Evolutionary conservation across 2,888 invertebrate species (phyloP).

Genomic region (Tuta absoluta): DNA sequence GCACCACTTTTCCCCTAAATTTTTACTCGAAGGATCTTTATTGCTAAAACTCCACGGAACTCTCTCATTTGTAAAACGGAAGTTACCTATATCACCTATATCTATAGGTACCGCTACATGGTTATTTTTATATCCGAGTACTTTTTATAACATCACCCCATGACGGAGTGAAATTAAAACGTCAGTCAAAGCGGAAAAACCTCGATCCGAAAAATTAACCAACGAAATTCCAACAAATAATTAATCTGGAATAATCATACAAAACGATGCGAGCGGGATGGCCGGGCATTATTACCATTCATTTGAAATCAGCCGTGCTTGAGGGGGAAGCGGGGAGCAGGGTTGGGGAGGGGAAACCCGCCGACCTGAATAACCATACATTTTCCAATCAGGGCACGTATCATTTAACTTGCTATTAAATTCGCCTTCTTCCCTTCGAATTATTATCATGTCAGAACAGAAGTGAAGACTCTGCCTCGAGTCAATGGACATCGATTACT

Average conservation of each 20-base stretch:
- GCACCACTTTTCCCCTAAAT: background rate
- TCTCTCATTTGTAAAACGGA: background rate
- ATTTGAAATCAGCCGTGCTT: constrained; percentile 79
- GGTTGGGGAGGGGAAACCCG: constrained; percentile 45
- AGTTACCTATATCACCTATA: too few species aligned
- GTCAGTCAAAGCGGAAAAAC: constrained; percentile 79
- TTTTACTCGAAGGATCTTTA: background rate
- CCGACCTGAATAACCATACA: constrained; percentile 81
- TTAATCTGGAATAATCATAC: constrained; percentile 82
- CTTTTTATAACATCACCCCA: constrained; percentile 27
- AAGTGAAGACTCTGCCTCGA: constrained; percentile 40
- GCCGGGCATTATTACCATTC: constrained; percentile 79
- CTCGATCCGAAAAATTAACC: constrained; percentile 79
- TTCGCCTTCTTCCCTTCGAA: constrained; percentile 79
- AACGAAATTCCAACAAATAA: constrained; percentile 80
- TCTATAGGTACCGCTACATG: background rate
- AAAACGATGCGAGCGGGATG: constrained; percentile 79
- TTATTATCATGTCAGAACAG: constrained; percentile 76
- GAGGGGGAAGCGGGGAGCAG: constrained; percentile 65
- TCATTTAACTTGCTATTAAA: constrained; percentile 82
- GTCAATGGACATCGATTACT: constrained; percentile 46
- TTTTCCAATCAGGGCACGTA: constrained; percentile 81
- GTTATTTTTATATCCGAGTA: background rate
- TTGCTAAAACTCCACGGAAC: background rate
- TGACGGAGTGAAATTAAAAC: constrained; percentile 75